Evolutionary conservation across 2,113 vertebrate genomes (phyloP).

Genomic region (Crocuta crocuta): DNA sequence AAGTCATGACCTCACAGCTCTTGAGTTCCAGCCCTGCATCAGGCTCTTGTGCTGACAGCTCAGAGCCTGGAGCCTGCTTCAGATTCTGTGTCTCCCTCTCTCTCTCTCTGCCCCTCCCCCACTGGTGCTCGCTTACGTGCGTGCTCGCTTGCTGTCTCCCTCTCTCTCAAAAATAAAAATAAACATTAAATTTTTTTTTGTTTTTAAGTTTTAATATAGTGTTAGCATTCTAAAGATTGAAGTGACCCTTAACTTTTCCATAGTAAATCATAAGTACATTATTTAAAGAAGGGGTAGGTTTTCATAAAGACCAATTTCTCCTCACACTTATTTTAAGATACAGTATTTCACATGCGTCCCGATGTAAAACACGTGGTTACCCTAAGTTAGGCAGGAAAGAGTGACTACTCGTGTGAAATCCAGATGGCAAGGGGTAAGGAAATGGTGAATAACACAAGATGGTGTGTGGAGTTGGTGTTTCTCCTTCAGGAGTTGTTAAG

Average conservation of each 20-base stretch:
- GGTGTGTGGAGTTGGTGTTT: background rate
- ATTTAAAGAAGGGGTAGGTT: background rate
- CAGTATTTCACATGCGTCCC: background rate
- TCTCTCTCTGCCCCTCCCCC: too few species aligned
- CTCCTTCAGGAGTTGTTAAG: background rate
- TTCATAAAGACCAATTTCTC: slow-evolving; percentile 43
- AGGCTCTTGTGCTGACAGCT: too few species aligned
- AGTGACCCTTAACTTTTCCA: slow-evolving; percentile 38
- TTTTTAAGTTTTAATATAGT: background rate
- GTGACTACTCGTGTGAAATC: background rate
- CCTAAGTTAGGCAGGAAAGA: background rate
- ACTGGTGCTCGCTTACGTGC: too few species aligned
- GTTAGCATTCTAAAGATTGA: slow-evolving; percentile 34
- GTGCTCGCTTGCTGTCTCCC: too few species aligned
- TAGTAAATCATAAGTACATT: slow-evolving; percentile 34
- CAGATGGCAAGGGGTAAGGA: background rate
- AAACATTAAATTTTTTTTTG: too few species aligned
- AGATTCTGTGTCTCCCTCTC: too few species aligned
- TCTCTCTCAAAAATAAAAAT: too few species aligned
- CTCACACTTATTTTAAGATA: slow-evolving; percentile 16
- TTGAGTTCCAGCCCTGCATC: too few species aligned
- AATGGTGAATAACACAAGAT: background rate
- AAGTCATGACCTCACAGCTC: too few species aligned
- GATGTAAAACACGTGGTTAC: background rate
- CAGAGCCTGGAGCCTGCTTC: too few species aligned